A percentile compares a stretch with the other conserved stretches of the same genome.
These are phyloP conservation scores for Notodonta ziczac DNA, from an alignment of 2,888 invertebrate species.

Conservation along the genomic window DNA sequence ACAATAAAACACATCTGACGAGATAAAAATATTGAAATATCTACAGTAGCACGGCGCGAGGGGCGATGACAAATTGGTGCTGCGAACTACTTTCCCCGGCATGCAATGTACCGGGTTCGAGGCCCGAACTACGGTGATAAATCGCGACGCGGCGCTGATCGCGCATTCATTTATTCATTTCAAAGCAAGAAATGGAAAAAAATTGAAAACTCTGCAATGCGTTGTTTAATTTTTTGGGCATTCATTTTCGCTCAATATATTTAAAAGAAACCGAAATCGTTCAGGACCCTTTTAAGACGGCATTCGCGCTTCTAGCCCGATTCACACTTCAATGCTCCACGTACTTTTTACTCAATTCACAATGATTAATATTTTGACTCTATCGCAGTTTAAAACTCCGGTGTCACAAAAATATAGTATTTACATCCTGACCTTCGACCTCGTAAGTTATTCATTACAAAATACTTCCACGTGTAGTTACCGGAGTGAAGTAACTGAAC, in stretches of 20 bases:
- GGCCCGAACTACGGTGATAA: conserved; percentile 25
- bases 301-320: too few relatives aligned
- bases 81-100: conserved; percentile 23
- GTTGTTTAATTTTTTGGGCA: background rate
- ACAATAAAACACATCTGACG: conserved; percentile 13
- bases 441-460: background rate
- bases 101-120: background rate
- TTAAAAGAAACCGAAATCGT: too few relatives aligned
- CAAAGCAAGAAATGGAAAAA: background rate
- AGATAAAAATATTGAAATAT: conserved; percentile 24
- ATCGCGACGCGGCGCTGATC: conserved; percentile 13
- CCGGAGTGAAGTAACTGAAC: background rate
- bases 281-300: too few relatives aligned
- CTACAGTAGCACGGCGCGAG: conserved; percentile 5
- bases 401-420: background rate
- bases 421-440: background rate
- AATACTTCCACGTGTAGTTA: background rate
- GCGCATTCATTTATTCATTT: conserved; percentile 28
- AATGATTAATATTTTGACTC: too few relatives aligned
- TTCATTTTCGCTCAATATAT: background rate
- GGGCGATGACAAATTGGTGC: conserved; percentile 27
- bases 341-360: background rate
- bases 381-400: background rate
- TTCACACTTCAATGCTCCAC: too few relatives aligned
- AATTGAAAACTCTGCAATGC: background rate